Evolutionary conservation across 2,797 vertebrate genomes (phyloP), one percentile per base, ranked within the genome.

Genomic region (Pygocentrus nattereri): DNA sequence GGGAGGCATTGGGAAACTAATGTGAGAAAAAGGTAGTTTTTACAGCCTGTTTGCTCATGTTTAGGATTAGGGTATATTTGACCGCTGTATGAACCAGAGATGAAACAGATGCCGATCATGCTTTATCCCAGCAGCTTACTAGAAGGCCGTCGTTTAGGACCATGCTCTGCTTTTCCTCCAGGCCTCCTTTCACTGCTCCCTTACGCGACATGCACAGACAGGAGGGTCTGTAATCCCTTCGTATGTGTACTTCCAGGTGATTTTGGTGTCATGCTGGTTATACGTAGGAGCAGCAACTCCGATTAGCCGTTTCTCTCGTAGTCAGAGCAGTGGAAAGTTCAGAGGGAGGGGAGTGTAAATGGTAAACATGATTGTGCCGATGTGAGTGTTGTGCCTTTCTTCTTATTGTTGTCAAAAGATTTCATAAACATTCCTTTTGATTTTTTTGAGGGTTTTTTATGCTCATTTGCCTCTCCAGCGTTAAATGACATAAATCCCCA

Each of bases 51-150:
- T n/a, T n/a, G n/a, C n/a, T n/a, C n/a, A n/a, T n/a, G n/a, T n/a
- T n/a, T n/a, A n/a, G n/a, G n/a, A n/a, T n/a, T n/a, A n/a, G n/a
- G n/a, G n/a, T n/a, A n/a, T n/a, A 27, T 30, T 65, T 16, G 6
- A 27, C 4, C 12, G 11, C 25, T 19, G 5, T 38, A 12, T 34
- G 16, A 64, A 34, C 27, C 34, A 13, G 19, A n/a, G 19, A 8
- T 1, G 31, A 67, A 67, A 38, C 64, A 67, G 64, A 67, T 67
- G 64, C 31, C 34, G 19, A 38, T 67, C 31, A 41, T 67, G 34
- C 31, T 19, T 67, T 8, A 38, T 67, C 34, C 7, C 34, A 67
- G 64, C 64, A 38, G 31, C 31, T 31, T 62, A 30, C 59, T 38
- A 34, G 62, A 65, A 65, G 16, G 1, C 30, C 18, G 7, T 65